These are phyloP conservation scores for Danaus melanippus DNA, from an alignment of 1,140 invertebrate species.

Conservation along the genomic window DNA sequence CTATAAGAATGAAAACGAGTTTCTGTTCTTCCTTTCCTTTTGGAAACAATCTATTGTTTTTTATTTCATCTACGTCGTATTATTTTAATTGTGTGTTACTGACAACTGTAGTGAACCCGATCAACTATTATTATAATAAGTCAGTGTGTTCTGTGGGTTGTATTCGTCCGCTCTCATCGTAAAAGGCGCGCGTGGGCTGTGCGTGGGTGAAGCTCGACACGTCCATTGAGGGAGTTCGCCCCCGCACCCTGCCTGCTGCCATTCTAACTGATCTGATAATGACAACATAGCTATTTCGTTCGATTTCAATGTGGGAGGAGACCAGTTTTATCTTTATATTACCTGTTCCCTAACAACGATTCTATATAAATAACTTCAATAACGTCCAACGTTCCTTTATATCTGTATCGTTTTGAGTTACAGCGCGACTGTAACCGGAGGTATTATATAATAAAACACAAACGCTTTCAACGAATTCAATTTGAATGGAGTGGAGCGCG, in stretches of 20 bases:
- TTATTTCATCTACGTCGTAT: too few relatives aligned
- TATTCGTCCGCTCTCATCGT: slow-evolving; percentile 37
- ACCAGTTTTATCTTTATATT: slow-evolving; percentile 14
- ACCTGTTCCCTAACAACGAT: slow-evolving; percentile 13
- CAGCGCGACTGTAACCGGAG: not conserved
- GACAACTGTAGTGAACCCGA: too few relatives aligned
- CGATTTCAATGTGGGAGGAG: slow-evolving; percentile 31
- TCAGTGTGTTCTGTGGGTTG: too few relatives aligned
- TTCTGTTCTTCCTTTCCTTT: too few relatives aligned
- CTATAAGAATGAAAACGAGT: too few relatives aligned
- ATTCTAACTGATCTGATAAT: slow-evolving; percentile 45
- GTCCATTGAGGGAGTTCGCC: slow-evolving; percentile 53
- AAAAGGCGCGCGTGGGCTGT: slow-evolving; percentile 29
- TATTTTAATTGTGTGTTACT: too few relatives aligned
- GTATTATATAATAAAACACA: slow-evolving; percentile 22
- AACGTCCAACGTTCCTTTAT: too few relatives aligned
- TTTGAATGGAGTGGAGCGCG: slow-evolving; percentile 41
- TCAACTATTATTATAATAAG: too few relatives aligned
- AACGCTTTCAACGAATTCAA: slow-evolving; percentile 44
- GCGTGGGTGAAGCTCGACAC: slow-evolving; percentile 39
- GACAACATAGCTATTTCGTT: slow-evolving; percentile 35
- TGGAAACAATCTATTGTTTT: too few relatives aligned
- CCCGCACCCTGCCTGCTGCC: slow-evolving; percentile 34
- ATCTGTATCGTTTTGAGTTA: too few relatives aligned
- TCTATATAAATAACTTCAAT: slow-evolving; percentile 2